Conservation (phyloP, 2,113 vertebrate species). For the Lucifuga dentata region DNA sequence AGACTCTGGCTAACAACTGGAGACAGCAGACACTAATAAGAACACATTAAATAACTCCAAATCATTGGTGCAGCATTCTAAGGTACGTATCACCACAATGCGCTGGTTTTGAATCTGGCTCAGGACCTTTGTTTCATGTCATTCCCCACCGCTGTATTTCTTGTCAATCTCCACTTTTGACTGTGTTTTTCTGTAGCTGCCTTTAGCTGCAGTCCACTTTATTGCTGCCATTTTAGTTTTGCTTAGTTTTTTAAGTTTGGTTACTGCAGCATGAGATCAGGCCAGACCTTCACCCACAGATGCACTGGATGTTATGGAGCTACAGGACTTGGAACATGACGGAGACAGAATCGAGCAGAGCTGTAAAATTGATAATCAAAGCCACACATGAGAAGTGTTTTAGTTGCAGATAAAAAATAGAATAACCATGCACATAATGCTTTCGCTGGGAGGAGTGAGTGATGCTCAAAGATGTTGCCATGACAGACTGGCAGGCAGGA, state of each 20-base stretch:
- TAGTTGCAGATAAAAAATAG: slow-evolving; percentile 68
- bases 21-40: slow-evolving; percentile 47
- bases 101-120: not conserved
- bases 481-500: slow-evolving; percentile 73
- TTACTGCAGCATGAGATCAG: not conserved
- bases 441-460: slow-evolving; percentile 70
- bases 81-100: not conserved
- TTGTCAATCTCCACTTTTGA: not conserved
- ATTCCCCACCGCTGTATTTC: not conserved
- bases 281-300: slow-evolving; percentile 11
- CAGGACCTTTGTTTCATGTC: too few species aligned
- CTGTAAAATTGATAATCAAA: slow-evolving; percentile 53
- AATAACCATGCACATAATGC: slow-evolving; percentile 39
- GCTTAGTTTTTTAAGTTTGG: not conserved
- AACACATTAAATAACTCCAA: slow-evolving; percentile 49
- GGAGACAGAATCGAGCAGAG: slow-evolving; percentile 11
- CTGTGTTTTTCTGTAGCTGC: not conserved
- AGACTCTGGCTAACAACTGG: slow-evolving; percentile 40
- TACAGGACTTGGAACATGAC: slow-evolving; percentile 17
- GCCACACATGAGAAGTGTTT: slow-evolving; percentile 32
- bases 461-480: slow-evolving; percentile 73
- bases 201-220: not conserved
- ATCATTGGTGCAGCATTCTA: slow-evolving; percentile 10
- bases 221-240: slow-evolving; percentile 3
- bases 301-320: slow-evolving; percentile 28